A percentile compares a stretch with the other conserved stretches of the same genome.
Conservation (phyloP, 2,888 invertebrate species). For the Tiphia femorata region DNA sequence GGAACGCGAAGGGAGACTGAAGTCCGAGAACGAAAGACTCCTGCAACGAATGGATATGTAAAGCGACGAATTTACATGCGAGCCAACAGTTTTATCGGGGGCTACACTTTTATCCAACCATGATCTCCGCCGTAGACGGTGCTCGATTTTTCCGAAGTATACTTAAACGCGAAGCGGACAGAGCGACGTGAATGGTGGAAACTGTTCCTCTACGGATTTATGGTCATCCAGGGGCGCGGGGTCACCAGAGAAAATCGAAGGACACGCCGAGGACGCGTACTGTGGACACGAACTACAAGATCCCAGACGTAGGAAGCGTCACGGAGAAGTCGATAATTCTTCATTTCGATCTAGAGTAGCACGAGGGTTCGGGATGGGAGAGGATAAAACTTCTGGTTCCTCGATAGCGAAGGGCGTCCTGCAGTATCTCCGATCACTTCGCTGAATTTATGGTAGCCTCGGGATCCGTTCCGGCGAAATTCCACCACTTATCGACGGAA, state of each 20-base stretch:
- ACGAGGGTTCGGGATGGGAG: no score
- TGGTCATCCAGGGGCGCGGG: constrained; percentile 47
- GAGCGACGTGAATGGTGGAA: constrained; percentile 47
- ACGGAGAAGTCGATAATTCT: no score
- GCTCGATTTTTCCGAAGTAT: neutral
- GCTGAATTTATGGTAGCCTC: no score
- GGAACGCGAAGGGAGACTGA: neutral
- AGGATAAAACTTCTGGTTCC: no score
- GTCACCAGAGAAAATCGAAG: constrained; percentile 47
- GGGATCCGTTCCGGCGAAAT: no score
- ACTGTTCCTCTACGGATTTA: constrained; percentile 51
- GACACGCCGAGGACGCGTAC: no score
- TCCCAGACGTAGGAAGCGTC: no score
- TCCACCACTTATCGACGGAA: no score
- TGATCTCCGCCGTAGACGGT: constrained; percentile 9
- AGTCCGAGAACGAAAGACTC: neutral
- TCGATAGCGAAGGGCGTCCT: no score
- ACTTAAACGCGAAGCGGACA: constrained; percentile 9
- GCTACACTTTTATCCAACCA: constrained; percentile 17
- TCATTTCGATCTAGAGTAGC: no score
- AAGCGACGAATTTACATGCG: constrained; percentile 52
- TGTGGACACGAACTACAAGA: no score
- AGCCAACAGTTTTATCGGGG: constrained; percentile 49
- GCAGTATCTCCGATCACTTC: no score
- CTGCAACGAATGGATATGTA: constrained; percentile 27